These are phyloP conservation scores for Eumerus sabulonum DNA, from an alignment of 2,888 invertebrate genomes.

Conservation along the genomic window DNA sequence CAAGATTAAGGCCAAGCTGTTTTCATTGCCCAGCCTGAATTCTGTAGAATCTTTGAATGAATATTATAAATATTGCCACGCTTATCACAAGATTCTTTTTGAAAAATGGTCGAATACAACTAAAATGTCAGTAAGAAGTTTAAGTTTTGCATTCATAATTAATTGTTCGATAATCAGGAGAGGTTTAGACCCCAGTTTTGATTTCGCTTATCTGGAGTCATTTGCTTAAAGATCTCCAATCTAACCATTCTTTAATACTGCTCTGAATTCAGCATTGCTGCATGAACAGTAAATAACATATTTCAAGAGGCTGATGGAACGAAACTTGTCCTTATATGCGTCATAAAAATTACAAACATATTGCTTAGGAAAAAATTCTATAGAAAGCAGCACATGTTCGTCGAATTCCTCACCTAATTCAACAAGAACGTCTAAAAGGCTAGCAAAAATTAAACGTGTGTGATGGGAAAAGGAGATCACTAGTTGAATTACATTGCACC, in stretches of 20 bases:
- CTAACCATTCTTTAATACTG: slow-evolving; percentile 82
- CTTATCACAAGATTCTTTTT: slow-evolving; percentile 76
- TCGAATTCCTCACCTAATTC: no score
- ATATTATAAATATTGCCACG: no score
- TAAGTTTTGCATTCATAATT: slow-evolving; percentile 91
- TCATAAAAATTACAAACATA: slow-evolving; percentile 83
- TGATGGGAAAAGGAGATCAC: slow-evolving; percentile 74
- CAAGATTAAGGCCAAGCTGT: slow-evolving; percentile 73
- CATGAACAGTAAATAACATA: slow-evolving; percentile 84
- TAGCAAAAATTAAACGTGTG: slow-evolving; percentile 75
- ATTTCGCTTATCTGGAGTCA: slow-evolving; percentile 81
- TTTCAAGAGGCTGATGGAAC: slow-evolving; percentile 83
- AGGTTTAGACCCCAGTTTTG: slow-evolving; percentile 85
- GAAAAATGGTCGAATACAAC: no score
- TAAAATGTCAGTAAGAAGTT: slow-evolving; percentile 83
- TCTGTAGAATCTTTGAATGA: slow-evolving; percentile 45
- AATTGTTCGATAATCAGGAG: slow-evolving; percentile 90
- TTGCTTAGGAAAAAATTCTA: slow-evolving; percentile 81
- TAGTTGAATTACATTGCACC: no score
- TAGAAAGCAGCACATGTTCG: slow-evolving; percentile 81
- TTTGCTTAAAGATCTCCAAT: slow-evolving; percentile 83
- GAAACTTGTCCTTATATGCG: slow-evolving; percentile 82
- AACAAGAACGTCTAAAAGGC: slow-evolving; percentile 73
- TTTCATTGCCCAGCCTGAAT: slow-evolving; percentile 65
- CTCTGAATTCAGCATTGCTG: slow-evolving; percentile 73